Evolutionary conservation across 1,140 invertebrate genomes (phyloP), one percentile per base, ranked within the genome.

Genomic region (Cydia splendana): DNA sequence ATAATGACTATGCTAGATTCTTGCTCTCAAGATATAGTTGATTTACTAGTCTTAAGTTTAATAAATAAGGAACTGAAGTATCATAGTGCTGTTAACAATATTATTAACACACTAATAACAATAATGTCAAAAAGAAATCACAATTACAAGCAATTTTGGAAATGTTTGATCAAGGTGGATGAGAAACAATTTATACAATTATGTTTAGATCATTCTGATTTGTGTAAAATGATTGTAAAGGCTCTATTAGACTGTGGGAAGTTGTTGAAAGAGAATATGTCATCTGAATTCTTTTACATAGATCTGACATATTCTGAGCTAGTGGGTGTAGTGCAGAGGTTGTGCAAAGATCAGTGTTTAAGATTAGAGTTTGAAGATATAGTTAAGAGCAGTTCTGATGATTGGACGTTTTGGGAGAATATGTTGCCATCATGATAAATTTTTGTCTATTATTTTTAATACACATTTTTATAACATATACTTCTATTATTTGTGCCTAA

Each of bases 231-330:
- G 74, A 90, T 95, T 48, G 81, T 94, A n/a, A 94, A 94, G 83
- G 93, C 93, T 80, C 85, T 95, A 65, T 88, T 94, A 75, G 94
- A 95, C 83, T 93, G 94, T 80, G 93, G 93, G 75, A 93, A 80
- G 69, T 83, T 84, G 51, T 65, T 88, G 13, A 82, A 81, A 76
- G 83, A 86, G 69, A 84, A 88, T 75, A 85, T 87, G 83, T 87
- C 71, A 92, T 92, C 94, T 79, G 90, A 78, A 78, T 92, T 82
- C 77, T 88, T 93, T 82, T 94, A 93, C 78, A 90, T 93, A 71
- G 91, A 94, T 76, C 85, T 95, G 24, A 88, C 89, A 30, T 95
- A 94, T 85, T 82, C 85, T 28, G 88, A 94, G 81, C 81, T 95
- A 76, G 76, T 91, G 3, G 82, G 78, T 30, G 83, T 94, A 71